phyloP scores from a whole-genome alignment of 2,113 vertebrate genomes.

The Mellivora capensis region DNA sequence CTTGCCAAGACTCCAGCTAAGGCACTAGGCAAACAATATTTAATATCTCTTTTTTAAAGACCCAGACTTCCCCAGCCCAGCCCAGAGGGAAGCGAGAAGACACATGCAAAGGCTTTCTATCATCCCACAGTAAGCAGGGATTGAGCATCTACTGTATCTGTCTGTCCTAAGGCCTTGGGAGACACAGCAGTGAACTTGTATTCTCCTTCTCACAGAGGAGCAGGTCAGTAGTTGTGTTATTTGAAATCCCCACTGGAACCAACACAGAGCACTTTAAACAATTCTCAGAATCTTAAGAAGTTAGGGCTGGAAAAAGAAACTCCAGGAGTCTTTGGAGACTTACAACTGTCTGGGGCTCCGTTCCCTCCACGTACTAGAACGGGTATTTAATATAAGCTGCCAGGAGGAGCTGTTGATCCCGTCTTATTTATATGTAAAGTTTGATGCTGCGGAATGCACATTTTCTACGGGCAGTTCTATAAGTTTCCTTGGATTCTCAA shows the following conservation, averaged over 20 bases:
- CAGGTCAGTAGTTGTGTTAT: neutral
- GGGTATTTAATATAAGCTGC: neutral
- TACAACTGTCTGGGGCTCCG: neutral
- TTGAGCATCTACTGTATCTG: neutral
- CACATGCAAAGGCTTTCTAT: neutral
- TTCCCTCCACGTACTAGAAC: neutral
- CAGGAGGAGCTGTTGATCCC: too few relatives aligned
- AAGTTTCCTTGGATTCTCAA: neutral
- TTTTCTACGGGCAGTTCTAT: neutral
- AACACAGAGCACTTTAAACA: neutral
- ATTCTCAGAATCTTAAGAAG: neutral
- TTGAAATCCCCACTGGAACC: neutral
- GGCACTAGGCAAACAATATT: neutral
- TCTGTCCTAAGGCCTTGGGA: neutral
- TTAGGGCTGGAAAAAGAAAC: neutral
- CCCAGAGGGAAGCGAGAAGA: neutral
- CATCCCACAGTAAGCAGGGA: neutral
- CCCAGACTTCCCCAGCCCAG: neutral
- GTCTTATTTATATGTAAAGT: neutral
- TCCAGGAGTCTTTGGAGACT: neutral
- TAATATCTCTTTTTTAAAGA: neutral
- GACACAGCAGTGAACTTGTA: neutral
- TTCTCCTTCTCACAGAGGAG: neutral
- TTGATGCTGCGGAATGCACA: too few relatives aligned
- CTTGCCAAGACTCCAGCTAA: neutral